These are phyloP conservation scores for Dione vanillae DNA, from an alignment of 2,888 invertebrate species.

Conservation along the genomic window DNA sequence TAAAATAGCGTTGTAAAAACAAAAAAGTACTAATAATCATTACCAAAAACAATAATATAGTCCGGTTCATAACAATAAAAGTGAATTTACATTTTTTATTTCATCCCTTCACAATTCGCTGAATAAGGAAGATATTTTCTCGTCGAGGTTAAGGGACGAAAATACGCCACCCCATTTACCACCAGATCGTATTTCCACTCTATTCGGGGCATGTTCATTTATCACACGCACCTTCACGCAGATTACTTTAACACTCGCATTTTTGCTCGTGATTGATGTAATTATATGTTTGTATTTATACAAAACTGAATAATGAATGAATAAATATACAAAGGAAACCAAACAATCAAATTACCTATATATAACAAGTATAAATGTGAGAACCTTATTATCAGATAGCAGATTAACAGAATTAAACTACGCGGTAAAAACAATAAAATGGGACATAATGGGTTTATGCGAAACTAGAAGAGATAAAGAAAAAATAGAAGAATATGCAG, in stretches of 20 bases:
- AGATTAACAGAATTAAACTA: no score
- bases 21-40: neutral
- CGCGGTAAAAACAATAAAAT: no score
- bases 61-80: neutral
- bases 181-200: conserved; percentile 29
- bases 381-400: no score
- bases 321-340: no score
- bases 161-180: conserved; percentile 19
- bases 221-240: conserved; percentile 39
- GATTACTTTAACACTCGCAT: conserved; percentile 27
- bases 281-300: no score
- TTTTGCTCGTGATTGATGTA: conserved; percentile 36
- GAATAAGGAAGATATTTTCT: conserved; percentile 11
- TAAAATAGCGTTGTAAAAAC: no score
- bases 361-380: no score
- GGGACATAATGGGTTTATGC: no score
- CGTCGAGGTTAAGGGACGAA: conserved; percentile 12
- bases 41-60: neutral
- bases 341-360: neutral
- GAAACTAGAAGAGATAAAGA: no score
- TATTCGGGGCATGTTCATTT: conserved; percentile 35
- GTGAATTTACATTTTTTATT: neutral
- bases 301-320: no score
- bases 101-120: neutral
- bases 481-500: no score